These are phyloP conservation scores for Melanaphis sacchari DNA, from an alignment of 1,140 invertebrate genomes.

Conservation along the genomic window DNA sequence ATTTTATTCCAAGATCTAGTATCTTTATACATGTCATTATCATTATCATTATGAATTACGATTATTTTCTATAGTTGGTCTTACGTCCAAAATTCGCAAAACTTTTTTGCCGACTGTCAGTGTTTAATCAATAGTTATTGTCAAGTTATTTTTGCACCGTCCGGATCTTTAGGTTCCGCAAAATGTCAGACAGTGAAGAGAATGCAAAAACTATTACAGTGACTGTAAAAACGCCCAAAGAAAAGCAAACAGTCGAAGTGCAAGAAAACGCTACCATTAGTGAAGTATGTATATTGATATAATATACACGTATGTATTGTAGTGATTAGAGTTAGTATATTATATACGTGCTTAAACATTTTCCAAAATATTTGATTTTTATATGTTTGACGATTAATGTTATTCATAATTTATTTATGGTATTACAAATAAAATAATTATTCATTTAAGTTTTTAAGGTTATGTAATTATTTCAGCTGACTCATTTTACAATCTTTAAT, in stretches of 20 bases:
- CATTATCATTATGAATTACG: constrained; percentile 28
- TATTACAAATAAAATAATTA: background rate
- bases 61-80: constrained; percentile 7
- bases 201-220: constrained; percentile 76
- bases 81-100: background rate
- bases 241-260: constrained; percentile 88
- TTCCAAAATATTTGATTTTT: no score
- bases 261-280: constrained; percentile 86
- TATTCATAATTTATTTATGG: background rate
- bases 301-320: constrained; percentile 20
- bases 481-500: constrained; percentile 31
- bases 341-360: background rate
- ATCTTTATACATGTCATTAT: constrained; percentile 48
- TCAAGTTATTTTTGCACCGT: background rate
- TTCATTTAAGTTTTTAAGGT: constrained; percentile 37
- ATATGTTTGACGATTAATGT: background rate
- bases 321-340: background rate
- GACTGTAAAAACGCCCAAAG: constrained; percentile 95
- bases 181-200: constrained; percentile 65
- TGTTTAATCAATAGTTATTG: background rate
- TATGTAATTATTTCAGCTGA: constrained; percentile 49
- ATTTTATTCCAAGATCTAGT: constrained; percentile 39
- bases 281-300: constrained; percentile 75
- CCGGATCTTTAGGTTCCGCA: background rate
- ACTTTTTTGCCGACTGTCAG: background rate